A percentile compares a stretch with the other conserved stretches of the same genome.
phyloP scores from a whole-genome alignment of 2,888 invertebrate species.

The Argyresthia albistria region DNA sequence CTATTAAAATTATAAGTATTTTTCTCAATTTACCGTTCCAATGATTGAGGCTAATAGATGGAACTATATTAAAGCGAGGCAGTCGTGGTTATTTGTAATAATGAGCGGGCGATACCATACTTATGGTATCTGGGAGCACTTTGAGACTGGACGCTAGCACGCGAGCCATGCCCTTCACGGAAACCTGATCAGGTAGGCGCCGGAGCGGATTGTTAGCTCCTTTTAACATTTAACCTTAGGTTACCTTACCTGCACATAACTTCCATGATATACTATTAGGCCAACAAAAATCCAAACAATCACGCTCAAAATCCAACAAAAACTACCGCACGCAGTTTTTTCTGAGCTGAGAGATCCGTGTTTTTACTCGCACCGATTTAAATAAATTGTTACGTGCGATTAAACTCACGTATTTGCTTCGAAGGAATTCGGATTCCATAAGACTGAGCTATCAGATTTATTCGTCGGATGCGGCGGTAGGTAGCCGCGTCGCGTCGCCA shows the following conservation, averaged over 20 bases:
- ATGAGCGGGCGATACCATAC: slow-evolving; percentile 1
- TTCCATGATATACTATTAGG: neutral
- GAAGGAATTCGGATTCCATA: slow-evolving; percentile 60
- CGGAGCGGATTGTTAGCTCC: slow-evolving; percentile 11
- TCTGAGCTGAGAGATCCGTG: slow-evolving; percentile 4
- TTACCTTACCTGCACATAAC: slow-evolving; percentile 2
- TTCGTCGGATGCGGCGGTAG: slow-evolving; percentile 23
- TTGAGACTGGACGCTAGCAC: slow-evolving; percentile 20
- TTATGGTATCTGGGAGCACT: neutral
- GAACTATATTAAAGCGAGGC: slow-evolving; percentile 3
- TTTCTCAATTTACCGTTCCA: slow-evolving; percentile 13
- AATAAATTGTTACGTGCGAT: slow-evolving; percentile 64
- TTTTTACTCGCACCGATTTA: slow-evolving; percentile 30
- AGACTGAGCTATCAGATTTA: slow-evolving; percentile 49
- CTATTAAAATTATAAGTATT: slow-evolving; percentile 4
- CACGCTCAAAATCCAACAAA: neutral
- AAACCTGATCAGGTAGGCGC: slow-evolving; percentile 46
- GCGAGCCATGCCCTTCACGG: slow-evolving; percentile 51
- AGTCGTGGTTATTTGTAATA: slow-evolving; percentile 5
- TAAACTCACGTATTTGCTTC: slow-evolving; percentile 63
- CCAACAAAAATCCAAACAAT: neutral
- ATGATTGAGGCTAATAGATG: slow-evolving; percentile 10
- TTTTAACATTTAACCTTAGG: slow-evolving; percentile 5
- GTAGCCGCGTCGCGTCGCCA: slow-evolving; percentile 63
- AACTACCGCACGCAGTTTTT: neutral